Evolutionary conservation across 1,140 invertebrate genomes (phyloP).

Genomic region (Contarinia nasturtii): DNA sequence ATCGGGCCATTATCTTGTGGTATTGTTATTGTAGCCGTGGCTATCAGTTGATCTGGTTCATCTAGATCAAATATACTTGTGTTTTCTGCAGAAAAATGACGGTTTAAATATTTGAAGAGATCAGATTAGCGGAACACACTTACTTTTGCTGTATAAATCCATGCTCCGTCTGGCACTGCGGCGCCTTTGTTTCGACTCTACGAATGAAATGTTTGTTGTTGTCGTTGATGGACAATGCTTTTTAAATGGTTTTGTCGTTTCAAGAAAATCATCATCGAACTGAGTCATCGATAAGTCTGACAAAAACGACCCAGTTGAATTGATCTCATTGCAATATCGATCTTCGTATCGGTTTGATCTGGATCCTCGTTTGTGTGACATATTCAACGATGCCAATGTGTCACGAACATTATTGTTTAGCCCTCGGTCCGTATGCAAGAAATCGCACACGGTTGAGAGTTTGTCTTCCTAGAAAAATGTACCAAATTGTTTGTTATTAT

Average conservation of each 20-base stretch:
- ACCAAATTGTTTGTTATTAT: neutral
- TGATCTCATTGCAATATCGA: constrained; percentile 24
- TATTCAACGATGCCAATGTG: constrained; percentile 58
- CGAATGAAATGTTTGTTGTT: constrained; percentile 13
- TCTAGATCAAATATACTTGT: constrained; percentile 16
- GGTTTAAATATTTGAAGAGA: too few relatives aligned
- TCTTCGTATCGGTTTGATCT: constrained; percentile 20
- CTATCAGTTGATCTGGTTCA: constrained; percentile 39
- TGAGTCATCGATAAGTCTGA: constrained; percentile 67
- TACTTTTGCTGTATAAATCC: too few relatives aligned
- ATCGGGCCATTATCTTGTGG: constrained; percentile 35
- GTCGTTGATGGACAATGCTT: constrained; percentile 32
- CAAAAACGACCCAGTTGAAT: constrained; percentile 37
- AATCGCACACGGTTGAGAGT: constrained; percentile 46
- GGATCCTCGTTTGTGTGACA: constrained; percentile 13
- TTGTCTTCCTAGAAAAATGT: constrained; percentile 40
- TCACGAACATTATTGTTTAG: constrained; percentile 58
- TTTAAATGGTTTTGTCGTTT: constrained; percentile 39
- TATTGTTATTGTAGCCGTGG: constrained; percentile 54
- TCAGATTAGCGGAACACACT: too few relatives aligned
- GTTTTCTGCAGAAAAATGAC: too few relatives aligned
- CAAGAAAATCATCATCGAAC: constrained; percentile 70
- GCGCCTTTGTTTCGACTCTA: constrained; percentile 13
- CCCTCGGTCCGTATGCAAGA: constrained; percentile 46
- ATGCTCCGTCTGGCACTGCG: constrained; percentile 7